These are phyloP conservation scores for Sylvilagus floridanus DNA, from an alignment of 2,797 vertebrate genomes.

Conservation along the genomic window DNA sequence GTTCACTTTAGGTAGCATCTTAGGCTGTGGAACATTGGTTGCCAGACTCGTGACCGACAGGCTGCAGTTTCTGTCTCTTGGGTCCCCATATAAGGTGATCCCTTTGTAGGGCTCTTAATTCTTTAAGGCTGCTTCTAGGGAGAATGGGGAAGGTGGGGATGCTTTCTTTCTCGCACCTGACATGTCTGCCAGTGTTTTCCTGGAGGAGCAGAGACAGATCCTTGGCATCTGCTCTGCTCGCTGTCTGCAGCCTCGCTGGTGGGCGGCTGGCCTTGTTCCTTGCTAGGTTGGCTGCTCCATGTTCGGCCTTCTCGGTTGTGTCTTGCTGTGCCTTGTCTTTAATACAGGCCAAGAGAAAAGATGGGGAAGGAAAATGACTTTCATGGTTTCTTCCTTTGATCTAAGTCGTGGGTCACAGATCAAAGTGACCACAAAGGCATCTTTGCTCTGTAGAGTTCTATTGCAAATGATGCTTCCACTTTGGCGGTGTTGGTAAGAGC, in stretches of 20 bases:
- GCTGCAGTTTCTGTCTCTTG: not conserved
- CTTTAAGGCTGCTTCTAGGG: not conserved
- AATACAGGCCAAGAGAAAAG: constrained; percentile 56
- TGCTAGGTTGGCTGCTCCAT: fast-evolving
- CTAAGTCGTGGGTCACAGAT: constrained; percentile 47
- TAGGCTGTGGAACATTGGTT: not conserved
- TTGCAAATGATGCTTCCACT: constrained; percentile 20
- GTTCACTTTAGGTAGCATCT: not conserved
- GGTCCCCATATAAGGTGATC: not conserved
- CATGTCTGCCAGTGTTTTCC: not conserved
- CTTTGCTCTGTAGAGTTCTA: not conserved
- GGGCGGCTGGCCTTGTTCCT: not conserved
- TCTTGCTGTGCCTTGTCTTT: constrained; percentile 43
- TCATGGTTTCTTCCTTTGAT: constrained; percentile 60
- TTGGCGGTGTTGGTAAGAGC: not conserved
- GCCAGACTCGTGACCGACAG: constrained; percentile 14
- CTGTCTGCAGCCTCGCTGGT: not conserved
- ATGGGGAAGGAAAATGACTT: constrained; percentile 13
- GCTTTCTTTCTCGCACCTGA: not conserved
- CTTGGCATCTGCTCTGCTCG: not conserved
- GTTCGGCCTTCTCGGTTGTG: not conserved
- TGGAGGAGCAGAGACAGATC: not conserved
- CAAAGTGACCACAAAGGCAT: constrained; percentile 47
- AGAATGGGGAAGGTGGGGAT: not conserved
- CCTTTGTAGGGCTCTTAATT: not conserved